Conservation (phyloP, 2,113 vertebrate genomes). For the Tragelaphus scriptus region DNA sequence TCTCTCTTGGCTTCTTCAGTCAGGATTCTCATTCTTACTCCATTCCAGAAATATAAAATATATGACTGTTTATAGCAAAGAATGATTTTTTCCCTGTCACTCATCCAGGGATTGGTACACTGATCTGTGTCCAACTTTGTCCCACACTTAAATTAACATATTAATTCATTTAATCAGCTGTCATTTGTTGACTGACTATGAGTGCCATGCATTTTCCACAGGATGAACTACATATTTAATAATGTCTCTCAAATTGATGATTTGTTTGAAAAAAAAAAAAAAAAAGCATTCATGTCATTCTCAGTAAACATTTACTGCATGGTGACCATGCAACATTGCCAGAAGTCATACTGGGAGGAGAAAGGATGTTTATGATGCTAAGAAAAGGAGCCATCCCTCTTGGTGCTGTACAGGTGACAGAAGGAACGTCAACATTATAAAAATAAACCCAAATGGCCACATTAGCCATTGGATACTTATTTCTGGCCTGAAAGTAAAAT, state of each 20-base stretch:
- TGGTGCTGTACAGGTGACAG: not conserved
- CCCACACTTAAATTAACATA: not conserved
- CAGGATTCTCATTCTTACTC: not conserved
- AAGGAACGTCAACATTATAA: not conserved
- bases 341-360: not conserved
- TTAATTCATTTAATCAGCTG: slow-evolving; percentile 6
- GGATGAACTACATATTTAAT: slow-evolving; percentile 8
- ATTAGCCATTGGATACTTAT: not conserved
- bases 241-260: not conserved
- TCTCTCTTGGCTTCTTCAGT: not conserved
- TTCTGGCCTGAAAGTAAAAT: not conserved
- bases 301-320: not conserved
- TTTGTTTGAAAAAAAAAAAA: not conserved
- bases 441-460: not conserved
- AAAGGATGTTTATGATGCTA: not conserved
- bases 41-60: not conserved
- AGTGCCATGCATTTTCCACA: not conserved
- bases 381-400: not conserved
- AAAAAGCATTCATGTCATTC: not conserved
- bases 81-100: not conserved
- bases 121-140: not conserved
- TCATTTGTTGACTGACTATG: not conserved
- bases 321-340: not conserved
- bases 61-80: not conserved
- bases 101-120: not conserved